Percentiles rank a stretch among this genome's conserved stretches.
These are phyloP conservation scores for Agrotis ipsilon DNA, from an alignment of 2,888 invertebrate species.

Conservation along the genomic window DNA sequence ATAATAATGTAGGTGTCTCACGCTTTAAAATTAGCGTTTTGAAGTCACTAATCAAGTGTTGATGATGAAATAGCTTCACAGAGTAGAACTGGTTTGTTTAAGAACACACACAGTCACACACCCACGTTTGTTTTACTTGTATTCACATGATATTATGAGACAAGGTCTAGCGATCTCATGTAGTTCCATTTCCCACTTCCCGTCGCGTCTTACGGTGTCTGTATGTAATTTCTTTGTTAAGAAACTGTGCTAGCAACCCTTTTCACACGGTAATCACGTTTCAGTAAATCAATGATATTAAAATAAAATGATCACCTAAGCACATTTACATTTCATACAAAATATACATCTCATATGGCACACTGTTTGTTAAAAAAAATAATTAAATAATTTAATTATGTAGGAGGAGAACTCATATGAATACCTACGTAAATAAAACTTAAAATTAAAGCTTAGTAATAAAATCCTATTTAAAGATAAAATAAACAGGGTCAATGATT, in stretches of 20 bases:
- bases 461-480: background rate
- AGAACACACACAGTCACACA: constrained; percentile 7
- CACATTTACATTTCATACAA: background rate
- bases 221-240: constrained; percentile 32
- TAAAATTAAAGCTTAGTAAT: background rate
- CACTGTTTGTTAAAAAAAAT: background rate
- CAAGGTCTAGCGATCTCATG: constrained; percentile 42
- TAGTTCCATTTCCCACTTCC: constrained; percentile 38
- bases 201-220: constrained; percentile 47
- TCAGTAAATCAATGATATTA: background rate
- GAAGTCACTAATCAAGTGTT: constrained; percentile 26
- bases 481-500: constrained; percentile 66
- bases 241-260: constrained; percentile 20
- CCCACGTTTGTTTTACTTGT: constrained; percentile 9
- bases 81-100: constrained; percentile 33
- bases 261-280: background rate
- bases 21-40: constrained; percentile 18
- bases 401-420: background rate
- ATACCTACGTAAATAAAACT: background rate
- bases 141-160: constrained; percentile 31
- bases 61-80: constrained; percentile 38
- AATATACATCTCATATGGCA: background rate
- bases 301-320: background rate
- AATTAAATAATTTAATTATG: background rate
- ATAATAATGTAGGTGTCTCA: background rate